Conservation (phyloP, 2,113 vertebrate genomes). For the Cathartes aura region DNA sequence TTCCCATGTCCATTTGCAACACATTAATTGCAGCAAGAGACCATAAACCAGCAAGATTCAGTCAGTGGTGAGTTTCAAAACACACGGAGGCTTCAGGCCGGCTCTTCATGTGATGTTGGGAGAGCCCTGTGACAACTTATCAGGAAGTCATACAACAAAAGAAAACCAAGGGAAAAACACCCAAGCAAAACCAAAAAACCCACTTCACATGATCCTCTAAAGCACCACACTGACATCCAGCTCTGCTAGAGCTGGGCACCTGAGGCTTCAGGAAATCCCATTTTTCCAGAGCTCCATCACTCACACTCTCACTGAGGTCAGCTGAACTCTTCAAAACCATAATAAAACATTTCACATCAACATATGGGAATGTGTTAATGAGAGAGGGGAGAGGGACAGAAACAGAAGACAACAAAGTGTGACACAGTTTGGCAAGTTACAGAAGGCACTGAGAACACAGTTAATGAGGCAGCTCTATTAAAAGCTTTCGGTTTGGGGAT, state of each 20-base stretch:
- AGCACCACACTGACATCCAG: not conserved
- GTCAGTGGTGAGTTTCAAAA: not conserved
- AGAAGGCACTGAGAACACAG: not conserved
- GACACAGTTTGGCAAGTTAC: not conserved
- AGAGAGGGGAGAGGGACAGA: not conserved
- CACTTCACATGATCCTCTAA: not conserved
- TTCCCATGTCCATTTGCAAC: not conserved
- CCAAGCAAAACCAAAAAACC: not conserved
- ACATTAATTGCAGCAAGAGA: not conserved
- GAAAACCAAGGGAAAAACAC: not conserved
- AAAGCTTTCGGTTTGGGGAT: not conserved
- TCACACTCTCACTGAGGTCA: not conserved
- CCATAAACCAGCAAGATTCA: not conserved
- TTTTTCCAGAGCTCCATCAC: not conserved
- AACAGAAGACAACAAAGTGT: not conserved
- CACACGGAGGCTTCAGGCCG: not conserved
- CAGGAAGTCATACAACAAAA: not conserved
- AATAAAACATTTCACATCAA: not conserved
- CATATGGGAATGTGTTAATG: not conserved
- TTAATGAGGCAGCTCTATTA: not conserved
- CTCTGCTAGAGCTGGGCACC: not conserved
- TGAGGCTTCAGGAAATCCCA: not conserved
- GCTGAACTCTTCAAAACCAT: not conserved
- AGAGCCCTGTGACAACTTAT: not conserved
- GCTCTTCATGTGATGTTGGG: slow-evolving; percentile 8